phyloP scores from a whole-genome alignment of 2,888 invertebrate genomes.

The Tanaodytes sp. region DNA sequence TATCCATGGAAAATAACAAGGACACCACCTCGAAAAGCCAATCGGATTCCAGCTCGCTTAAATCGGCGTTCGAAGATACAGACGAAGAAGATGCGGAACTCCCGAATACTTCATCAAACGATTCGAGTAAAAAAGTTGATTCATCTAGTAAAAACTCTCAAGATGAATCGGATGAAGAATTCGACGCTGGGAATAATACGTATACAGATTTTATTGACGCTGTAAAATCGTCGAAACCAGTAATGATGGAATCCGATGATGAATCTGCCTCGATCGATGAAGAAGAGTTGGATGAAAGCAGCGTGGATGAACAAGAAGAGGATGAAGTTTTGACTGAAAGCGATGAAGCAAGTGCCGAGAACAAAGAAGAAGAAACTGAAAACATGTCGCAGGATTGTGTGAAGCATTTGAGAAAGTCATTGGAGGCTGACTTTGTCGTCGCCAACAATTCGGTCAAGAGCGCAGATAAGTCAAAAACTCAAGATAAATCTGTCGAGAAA shows the following conservation, averaged over 20 bases:
- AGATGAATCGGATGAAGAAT: conserved; percentile 5
- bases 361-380: not conserved
- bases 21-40: too few relatives aligned
- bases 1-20: not conserved
- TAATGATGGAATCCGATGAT: conserved; percentile 7
- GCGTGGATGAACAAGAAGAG: conserved; percentile 3
- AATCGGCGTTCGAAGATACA: too few relatives aligned
- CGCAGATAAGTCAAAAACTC: not conserved
- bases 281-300: conserved; percentile 12
- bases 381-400: too few relatives aligned
- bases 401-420: not conserved
- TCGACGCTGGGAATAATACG: not conserved
- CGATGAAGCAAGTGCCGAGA: not conserved
- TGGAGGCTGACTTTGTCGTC: not conserved
- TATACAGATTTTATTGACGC: conserved; percentile 6
- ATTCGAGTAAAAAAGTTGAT: too few relatives aligned
- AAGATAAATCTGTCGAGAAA: not conserved
- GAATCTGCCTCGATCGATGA: conserved; percentile 11
- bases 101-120: too few relatives aligned
- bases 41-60: too few relatives aligned
- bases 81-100: too few relatives aligned
- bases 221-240: not conserved
- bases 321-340: not conserved
- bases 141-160: not conserved
- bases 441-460: not conserved